A percentile compares a stretch with the other conserved stretches of the same genome.
Conservation (phyloP, 2,888 invertebrate species). For the Noctua janthina region DNA sequence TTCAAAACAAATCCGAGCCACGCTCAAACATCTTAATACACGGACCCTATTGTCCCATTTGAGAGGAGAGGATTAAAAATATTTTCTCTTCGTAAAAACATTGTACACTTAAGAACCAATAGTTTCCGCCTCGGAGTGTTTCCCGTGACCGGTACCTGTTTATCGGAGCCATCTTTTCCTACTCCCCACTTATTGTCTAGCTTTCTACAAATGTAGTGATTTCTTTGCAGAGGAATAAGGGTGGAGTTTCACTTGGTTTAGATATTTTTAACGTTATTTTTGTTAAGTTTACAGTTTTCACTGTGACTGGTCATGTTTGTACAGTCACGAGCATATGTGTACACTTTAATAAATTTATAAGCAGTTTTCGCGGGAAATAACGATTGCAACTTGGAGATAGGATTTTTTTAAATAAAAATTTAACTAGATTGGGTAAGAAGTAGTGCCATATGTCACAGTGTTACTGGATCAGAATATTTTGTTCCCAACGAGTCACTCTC, state of each 20-base stretch:
- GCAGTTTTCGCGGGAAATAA: no score
- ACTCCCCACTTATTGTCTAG: slow-evolving; percentile 67
- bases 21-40: slow-evolving; percentile 19
- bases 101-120: slow-evolving; percentile 58
- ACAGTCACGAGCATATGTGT: no score
- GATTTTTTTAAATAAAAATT: no score
- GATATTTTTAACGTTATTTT: not conserved
- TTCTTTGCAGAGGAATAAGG: slow-evolving; percentile 61
- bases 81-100: slow-evolving; percentile 38
- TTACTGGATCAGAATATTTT: no score
- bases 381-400: no score
- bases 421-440: no score
- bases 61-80: slow-evolving; percentile 53
- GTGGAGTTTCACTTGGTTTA: slow-evolving; percentile 3
- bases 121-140: slow-evolving; percentile 52
- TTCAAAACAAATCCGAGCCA: slow-evolving; percentile 17
- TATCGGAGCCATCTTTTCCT: slow-evolving; percentile 68
- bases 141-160: slow-evolving; percentile 62
- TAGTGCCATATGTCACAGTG: no score
- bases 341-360: no score
- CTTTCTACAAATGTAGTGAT: slow-evolving; percentile 67
- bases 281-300: no score
- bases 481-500: no score
- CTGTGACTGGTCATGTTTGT: no score
- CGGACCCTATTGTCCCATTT: slow-evolving; percentile 34